Base-by-base conservation (phyloP, 2,888 invertebrate genomes). In the Hetaerina titia region DNA sequence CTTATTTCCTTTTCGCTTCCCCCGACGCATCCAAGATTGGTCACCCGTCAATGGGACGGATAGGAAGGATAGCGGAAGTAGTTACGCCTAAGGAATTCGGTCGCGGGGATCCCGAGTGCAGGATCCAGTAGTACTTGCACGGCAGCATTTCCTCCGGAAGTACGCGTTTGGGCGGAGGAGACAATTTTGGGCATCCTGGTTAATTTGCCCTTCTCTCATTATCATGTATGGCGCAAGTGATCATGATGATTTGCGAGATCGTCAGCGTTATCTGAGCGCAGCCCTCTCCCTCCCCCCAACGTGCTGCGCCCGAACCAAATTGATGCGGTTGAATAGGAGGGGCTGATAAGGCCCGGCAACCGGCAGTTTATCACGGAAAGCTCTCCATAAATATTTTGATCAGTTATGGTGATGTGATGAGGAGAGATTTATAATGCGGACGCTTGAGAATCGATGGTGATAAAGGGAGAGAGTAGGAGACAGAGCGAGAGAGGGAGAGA, bases 211-310 rank as follows among this genome's bases (percentile, higher is more conserved):
- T 31, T 25, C 31, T 5, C 81, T 81, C 81, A 31, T 81, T 81
- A 81, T 81, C 81, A 31, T 81, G 25, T 9, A 31, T 15, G 81
- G 25, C 81, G 15, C 25, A 81, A 11, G 81, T 81, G 81, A 81
- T 81, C 81, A 81, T 81, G 81, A 81, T 81, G 81, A 81, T 81
- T 81, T 81, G 81, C 81, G 81, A 81, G 25, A n/a, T 31, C 69
- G 13, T 31, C 5, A 31, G 81, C 6, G 81, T 31, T 81, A 81
- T 22, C 81, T 31, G 15, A 81, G 25, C n/a, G 13, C 81, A 45
- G 11, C 81, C 81, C 31, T 31, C 31, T 31, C 81, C 7, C 19
- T 81, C 22, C 25, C 60, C 60, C 60, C 60, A 15, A 60, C 81
- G 81, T 81, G 81, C 31, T 22, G 31, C 31, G 81, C 31, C 31